Evolutionary conservation across 2,797 vertebrate species (phyloP).

Genomic region (Poecilia velifera): DNA sequence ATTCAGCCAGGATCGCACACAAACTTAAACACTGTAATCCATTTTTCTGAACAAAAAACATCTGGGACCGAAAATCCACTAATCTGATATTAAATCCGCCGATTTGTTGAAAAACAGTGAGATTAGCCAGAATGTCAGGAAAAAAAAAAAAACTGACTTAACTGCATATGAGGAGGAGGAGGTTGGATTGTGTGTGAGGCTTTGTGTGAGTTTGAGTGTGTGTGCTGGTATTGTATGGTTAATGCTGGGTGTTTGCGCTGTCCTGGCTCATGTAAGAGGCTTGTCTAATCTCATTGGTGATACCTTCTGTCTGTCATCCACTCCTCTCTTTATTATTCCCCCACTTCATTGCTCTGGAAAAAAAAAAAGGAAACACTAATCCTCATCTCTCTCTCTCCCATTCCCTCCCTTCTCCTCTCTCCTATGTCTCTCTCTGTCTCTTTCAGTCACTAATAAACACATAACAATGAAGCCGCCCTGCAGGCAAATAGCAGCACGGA

Average conservation of each 20-base stretch:
- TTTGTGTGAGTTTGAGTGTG: conserved; percentile 56
- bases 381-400: conserved; percentile 53
- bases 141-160: conserved; percentile 82
- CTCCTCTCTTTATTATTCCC: conserved; percentile 85
- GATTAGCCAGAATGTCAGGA: conserved; percentile 96
- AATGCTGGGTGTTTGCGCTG: conserved; percentile 92
- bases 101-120: conserved; percentile 99
- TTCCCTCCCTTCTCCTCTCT: conserved; percentile 48
- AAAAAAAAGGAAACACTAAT: conserved; percentile 58
- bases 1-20: conserved; percentile 83
- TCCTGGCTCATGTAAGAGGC: conserved; percentile 94
- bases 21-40: conserved; percentile 96
- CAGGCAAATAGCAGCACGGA: conserved; percentile 72
- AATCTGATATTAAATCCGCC: conserved; percentile 99
- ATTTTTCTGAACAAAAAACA: conserved; percentile 99
- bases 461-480: conserved; percentile 79
- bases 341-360: conserved; percentile 53
- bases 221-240: conserved; percentile 89
- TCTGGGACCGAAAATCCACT: conserved; percentile 96
- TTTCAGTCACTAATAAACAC: conserved; percentile 82
- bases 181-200: conserved; percentile 57
- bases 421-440: conserved; percentile 66
- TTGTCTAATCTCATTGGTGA: conserved; percentile 97
- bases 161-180: conserved; percentile 83
- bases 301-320: conserved; percentile 87